Evolutionary conservation across 1,140 invertebrate species (phyloP).

Genomic region (Atta cephalotes): DNA sequence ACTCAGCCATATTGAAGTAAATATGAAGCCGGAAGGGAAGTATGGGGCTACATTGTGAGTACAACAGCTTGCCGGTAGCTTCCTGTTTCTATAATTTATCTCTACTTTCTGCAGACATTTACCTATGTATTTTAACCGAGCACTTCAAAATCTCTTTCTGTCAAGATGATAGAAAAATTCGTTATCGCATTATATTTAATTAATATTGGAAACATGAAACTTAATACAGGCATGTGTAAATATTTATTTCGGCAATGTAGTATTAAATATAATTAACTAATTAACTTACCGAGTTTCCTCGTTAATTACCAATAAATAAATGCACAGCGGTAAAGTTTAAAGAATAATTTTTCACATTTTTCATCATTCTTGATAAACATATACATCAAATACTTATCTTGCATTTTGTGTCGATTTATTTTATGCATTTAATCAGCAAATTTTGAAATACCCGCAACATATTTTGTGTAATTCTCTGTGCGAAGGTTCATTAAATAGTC

Average conservation of each 20-base stretch:
- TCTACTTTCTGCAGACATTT: conserved; percentile 46
- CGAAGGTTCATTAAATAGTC: neutral
- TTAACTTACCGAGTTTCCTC: neutral
- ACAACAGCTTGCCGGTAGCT: conserved; percentile 58
- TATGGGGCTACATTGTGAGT: conserved; percentile 48
- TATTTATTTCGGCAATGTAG: neutral
- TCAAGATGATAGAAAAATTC: neutral
- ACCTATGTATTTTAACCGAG: conserved; percentile 41
- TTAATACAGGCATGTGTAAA: neutral
- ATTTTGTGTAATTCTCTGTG: conserved; percentile 1
- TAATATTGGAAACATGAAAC: neutral
- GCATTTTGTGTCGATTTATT: conserved; percentile 4
- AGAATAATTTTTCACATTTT: neutral
- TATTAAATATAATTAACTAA: neutral
- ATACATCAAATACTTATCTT: neutral
- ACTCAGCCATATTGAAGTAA: conserved; percentile 50
- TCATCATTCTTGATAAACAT: neutral
- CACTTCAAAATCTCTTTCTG: neutral
- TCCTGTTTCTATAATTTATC: conserved; percentile 66
- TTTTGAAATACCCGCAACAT: neutral
- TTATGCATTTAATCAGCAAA: neutral
- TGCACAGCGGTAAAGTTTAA: neutral
- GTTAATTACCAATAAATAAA: neutral
- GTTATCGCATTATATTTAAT: conserved; percentile 1
- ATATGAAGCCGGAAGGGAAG: conserved; percentile 55